A percentile compares a stretch with the other conserved stretches of the same genome.
These are phyloP conservation scores for Amniataba percoides DNA, from an alignment of 2,797 vertebrate genomes.

Conservation along the genomic window DNA sequence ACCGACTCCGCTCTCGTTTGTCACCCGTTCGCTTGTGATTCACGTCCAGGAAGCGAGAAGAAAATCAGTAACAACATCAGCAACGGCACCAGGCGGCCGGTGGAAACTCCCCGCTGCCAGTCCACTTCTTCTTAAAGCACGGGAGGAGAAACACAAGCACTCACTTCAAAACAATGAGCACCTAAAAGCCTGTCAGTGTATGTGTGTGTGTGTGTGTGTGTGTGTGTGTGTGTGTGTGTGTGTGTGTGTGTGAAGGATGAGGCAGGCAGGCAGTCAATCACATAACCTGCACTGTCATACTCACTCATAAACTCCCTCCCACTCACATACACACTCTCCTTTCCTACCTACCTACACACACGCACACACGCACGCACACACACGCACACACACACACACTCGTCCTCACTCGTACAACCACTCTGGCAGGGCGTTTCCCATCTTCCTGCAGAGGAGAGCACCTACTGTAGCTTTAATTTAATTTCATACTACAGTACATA, in stretches of 20 bases:
- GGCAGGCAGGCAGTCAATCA: conserved; percentile 39
- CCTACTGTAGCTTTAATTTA: conserved; percentile 37
- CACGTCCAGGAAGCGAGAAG: conserved; percentile 20
- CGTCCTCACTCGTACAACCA: conserved; percentile 8
- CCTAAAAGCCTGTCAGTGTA: conserved; percentile 26
- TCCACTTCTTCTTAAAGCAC: conserved; percentile 41
- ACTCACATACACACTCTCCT: conserved; percentile 24
- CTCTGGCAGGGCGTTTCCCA: conserved; percentile 63
- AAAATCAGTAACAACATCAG: conserved; percentile 21
- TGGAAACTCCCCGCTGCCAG: conserved; percentile 60
- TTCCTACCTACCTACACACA: conserved; percentile 6
- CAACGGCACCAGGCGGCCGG: neutral
- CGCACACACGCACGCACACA: conserved; percentile 18
- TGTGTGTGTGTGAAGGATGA: conserved; percentile 14
- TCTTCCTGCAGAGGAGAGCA: conserved; percentile 44
- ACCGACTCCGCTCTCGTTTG: conserved; percentile 13
- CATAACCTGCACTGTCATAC: conserved; percentile 62
- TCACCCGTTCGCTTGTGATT: conserved; percentile 30
- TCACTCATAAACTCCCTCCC: conserved; percentile 39
- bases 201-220: conserved; percentile 9
- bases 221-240: neutral
- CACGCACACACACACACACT: conserved; percentile 22
- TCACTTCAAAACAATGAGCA: conserved; percentile 48
- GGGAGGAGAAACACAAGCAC: conserved; percentile 44
- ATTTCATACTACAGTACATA: conserved; percentile 59